A percentile compares a stretch with the other conserved stretches of the same genome.
These are phyloP conservation scores for Subanguina moxae DNA, from an alignment of 1,140 invertebrate species.

Conservation along the genomic window DNA sequence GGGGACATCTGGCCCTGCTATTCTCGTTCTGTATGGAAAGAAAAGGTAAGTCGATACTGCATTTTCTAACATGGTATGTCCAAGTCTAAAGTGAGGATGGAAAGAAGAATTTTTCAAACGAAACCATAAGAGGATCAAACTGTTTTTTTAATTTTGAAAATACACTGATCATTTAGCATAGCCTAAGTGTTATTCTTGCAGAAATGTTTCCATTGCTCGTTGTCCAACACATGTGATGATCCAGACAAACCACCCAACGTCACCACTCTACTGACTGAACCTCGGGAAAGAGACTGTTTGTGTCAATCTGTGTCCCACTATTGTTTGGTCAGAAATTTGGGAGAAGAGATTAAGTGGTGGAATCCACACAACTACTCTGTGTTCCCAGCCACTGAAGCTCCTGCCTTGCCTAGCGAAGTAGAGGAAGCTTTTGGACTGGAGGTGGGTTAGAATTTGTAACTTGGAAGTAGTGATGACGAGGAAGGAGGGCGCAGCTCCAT, in stretches of 20 bases:
- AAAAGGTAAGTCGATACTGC: constrained; percentile 52
- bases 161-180: too few relatives aligned
- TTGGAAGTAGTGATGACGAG: too few relatives aligned
- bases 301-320: constrained; percentile 57
- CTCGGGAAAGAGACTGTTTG: constrained; percentile 31
- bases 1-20: constrained; percentile 59
- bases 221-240: constrained; percentile 57
- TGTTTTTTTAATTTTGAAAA: too few relatives aligned
- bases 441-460: too few relatives aligned
- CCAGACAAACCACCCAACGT: constrained; percentile 54
- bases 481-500: too few relatives aligned
- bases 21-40: constrained; percentile 48
- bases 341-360: constrained; percentile 55
- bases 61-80: too few relatives aligned
- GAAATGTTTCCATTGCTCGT: constrained; percentile 53
- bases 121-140: too few relatives aligned
- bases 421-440: constrained; percentile 55
- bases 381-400: constrained; percentile 50
- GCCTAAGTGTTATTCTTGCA: too few relatives aligned
- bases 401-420: constrained; percentile 41
- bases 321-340: constrained; percentile 42
- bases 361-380: constrained; percentile 57
- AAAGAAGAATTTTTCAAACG: too few relatives aligned
- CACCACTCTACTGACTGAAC: constrained; percentile 42
- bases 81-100: too few relatives aligned